Conservation (phyloP, 2,888 invertebrate genomes). For the Catocala sponsa region DNA sequence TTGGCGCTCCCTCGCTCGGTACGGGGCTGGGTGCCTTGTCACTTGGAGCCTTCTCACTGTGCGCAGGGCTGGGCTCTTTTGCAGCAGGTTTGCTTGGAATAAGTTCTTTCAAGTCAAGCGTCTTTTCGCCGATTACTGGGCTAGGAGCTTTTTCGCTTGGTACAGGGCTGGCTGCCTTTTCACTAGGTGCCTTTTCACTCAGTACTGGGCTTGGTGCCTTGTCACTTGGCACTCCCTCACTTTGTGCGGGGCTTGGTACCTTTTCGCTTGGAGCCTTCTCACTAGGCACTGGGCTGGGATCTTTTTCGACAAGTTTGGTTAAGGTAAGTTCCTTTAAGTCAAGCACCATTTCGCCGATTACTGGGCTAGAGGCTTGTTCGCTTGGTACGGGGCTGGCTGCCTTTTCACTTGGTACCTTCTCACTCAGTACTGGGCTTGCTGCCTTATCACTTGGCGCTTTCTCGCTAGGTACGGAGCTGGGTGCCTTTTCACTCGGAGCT, state of each 20-base stretch:
- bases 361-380: background rate
- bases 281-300: no score
- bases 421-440: conserved; percentile 10
- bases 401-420: conserved; percentile 21
- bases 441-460: conserved; percentile 20
- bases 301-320: background rate
- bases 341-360: background rate
- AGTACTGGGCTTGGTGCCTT: conserved; percentile 5
- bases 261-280: no score
- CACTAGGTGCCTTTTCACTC: conserved; percentile 8
- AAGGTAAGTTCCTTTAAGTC: background rate
- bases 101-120: conserved; percentile 6
- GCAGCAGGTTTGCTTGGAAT: background rate
- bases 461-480: conserved; percentile 6
- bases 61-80: background rate
- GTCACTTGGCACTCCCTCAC: background rate
- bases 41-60: background rate
- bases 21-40: conserved; percentile 2
- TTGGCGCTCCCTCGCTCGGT: background rate
- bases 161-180: background rate
- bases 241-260: no score
- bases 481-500: conserved; percentile 9
- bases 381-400: conserved; percentile 6
- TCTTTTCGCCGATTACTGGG: conserved; percentile 10
- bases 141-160: conserved; percentile 6